Base-by-base conservation (phyloP, 2,888 invertebrate genomes). In the Anthoptus insignis region DNA sequence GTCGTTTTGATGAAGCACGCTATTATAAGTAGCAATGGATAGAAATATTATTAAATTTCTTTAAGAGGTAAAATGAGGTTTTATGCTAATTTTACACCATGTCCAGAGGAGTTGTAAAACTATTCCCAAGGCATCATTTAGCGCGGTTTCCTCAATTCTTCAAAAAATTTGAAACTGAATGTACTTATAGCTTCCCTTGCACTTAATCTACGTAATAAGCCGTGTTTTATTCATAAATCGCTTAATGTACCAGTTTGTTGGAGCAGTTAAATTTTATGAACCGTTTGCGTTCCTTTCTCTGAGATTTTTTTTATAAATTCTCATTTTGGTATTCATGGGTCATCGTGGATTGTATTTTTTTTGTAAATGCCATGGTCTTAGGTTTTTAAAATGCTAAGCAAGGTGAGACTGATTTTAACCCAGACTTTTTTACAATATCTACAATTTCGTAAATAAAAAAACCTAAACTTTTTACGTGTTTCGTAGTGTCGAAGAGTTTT, bases 161-260 rank as follows among this genome's bases (percentile, higher is more conserved):
- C 29, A 24, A 29, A 54, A 50, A 49, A 19, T 54, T 56, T 65
- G 68, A 70, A 67, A 72, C 68, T 71, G 70, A 75, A 74, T 73
- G 73, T 74, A 75, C 73, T 73, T 69, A 74, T 72, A 73, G 73
- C 64, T 70, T 74, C 69, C 70, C 76, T 73, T 77, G 74, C 75
- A 74, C 78, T 74, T 71, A 74, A 77, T 78, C 71, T 76, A 74
- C 77, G 77, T 78, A 76, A 78, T 77, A 75, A 75, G 74, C 70
- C 73, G 66, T 73, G 73, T 75, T 75, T 76, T 77, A 78, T 78
- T 77, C 77, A 78, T 78, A 65, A 69, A 65, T 56, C 58, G 68
- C 70, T 70, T 59, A 63, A 53, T 63, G 59, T 64, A 59, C 61
- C 42, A 47, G 22, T 63, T n/a, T 37, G 53, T 14, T 45, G 21